Percentiles rank a stretch among this genome's conserved stretches.
These are phyloP conservation scores for Terebella lapidaria DNA, from an alignment of 2,888 invertebrate genomes.

Conservation along the genomic window DNA sequence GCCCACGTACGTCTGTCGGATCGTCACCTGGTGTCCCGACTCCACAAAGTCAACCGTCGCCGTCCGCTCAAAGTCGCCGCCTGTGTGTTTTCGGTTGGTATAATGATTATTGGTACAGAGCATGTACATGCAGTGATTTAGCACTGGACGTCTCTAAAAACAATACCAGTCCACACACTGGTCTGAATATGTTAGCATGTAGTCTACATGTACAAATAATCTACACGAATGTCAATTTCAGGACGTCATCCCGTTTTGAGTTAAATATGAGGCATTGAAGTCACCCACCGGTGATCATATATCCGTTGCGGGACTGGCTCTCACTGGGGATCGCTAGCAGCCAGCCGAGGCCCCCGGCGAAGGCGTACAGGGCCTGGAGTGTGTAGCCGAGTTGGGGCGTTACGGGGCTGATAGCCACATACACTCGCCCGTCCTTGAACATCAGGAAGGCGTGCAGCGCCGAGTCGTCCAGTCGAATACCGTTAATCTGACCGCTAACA, in stretches of 20 bases:
- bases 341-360: constrained; percentile 82
- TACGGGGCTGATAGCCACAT: constrained; percentile 77
- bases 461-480: constrained; percentile 66
- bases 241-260: no score
- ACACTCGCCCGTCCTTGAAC: constrained; percentile 62
- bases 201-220: no score
- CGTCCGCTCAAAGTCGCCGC: constrained; percentile 82
- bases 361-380: constrained; percentile 58
- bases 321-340: constrained; percentile 78
- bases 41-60: constrained; percentile 72
- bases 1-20: constrained; percentile 68
- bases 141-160: no score
- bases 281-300: constrained; percentile 67
- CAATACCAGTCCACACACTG: no score
- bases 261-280: no score
- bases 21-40: constrained; percentile 69
- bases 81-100: constrained; percentile 50
- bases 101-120: no score
- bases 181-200: no score
- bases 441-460: constrained; percentile 90
- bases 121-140: no score
- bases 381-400: constrained; percentile 71
- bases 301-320: constrained; percentile 77
- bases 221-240: no score
- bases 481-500: constrained; percentile 79